Percentiles rank a stretch among this genome's conserved stretches.
phyloP scores from a whole-genome alignment of 1,140 invertebrate species.

The Thalassaphorura encarpata region DNA sequence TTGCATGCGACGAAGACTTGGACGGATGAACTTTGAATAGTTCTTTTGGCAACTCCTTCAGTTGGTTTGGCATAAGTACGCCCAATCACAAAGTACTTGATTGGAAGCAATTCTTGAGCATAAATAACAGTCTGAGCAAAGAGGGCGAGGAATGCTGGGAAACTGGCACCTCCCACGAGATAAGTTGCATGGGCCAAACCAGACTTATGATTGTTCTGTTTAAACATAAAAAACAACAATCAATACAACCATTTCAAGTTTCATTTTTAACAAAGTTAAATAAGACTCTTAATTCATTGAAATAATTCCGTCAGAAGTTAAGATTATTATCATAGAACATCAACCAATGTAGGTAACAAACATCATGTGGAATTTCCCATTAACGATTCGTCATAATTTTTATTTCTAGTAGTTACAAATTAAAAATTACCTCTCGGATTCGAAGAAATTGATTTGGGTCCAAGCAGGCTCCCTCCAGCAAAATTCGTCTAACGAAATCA shows the following conservation, averaged over 20 bases:
- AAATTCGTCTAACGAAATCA: conserved; percentile 14
- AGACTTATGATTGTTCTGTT: not conserved
- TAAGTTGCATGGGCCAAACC: conserved; percentile 15
- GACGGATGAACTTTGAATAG: conserved; percentile 12
- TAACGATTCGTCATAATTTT: not conserved
- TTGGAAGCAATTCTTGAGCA: conserved; percentile 1
- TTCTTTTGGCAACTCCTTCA: not conserved
- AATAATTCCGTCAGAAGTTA: not conserved
- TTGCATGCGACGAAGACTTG: conserved; percentile 22
- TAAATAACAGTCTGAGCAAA: conserved; percentile 21
- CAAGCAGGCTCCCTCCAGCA: conserved; percentile 15
- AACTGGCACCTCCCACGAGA: conserved; percentile 21
- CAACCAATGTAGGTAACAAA: not conserved
- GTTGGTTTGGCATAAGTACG: conserved; percentile 8
- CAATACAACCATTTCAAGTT: not conserved
- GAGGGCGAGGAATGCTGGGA: conserved; percentile 18
- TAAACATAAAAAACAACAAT: conserved; percentile 1
- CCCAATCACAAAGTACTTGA: conserved; percentile 26
- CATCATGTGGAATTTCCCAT: not conserved
- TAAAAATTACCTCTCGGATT: conserved; percentile 20
- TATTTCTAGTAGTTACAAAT: no score
- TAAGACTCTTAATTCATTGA: not conserved
- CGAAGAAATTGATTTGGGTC: conserved; percentile 20
- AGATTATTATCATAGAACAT: not conserved
- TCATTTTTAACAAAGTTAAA: not conserved